Conservation (phyloP, 1,140 invertebrate genomes). For the Megalonaias nervosa region DNA sequence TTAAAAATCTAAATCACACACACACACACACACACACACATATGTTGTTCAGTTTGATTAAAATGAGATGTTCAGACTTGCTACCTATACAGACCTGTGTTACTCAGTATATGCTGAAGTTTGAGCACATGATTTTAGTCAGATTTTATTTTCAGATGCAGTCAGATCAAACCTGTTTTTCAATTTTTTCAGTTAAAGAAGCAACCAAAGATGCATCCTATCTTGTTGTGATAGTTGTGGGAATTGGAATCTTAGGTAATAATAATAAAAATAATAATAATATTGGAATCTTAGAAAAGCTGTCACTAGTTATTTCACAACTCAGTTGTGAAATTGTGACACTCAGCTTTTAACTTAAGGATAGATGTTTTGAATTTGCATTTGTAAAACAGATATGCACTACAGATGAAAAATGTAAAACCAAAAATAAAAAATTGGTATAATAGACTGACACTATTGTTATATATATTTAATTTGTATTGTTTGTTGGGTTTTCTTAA, state of each 20-base stretch:
- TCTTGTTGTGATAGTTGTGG: conserved; percentile 50
- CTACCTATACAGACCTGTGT: not conserved
- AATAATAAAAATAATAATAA: not conserved
- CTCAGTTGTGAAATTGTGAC: not conserved
- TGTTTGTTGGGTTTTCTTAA: no score
- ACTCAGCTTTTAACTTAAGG: not conserved
- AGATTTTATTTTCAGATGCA: not conserved
- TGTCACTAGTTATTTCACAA: not conserved
- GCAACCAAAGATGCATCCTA: conserved; percentile 62
- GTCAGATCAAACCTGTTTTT: not conserved
- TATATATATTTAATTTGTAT: no score
- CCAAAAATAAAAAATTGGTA: not conserved
- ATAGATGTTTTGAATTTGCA: not conserved
- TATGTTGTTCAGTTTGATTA: not conserved
- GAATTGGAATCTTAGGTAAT: conserved; percentile 57
- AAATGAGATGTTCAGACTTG: not conserved
- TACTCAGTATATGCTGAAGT: not conserved
- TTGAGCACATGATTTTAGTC: no score
- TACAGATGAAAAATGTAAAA: not conserved
- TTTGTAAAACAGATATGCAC: not conserved
- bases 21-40: no score
- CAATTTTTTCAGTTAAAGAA: conserved; percentile 58
- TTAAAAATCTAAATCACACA: no score
- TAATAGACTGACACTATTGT: not conserved
- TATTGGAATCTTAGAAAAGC: no score